Percentiles rank a stretch among this genome's conserved stretches.
phyloP scores from a whole-genome alignment of 2,888 invertebrate species.

The Heteromurus nitidus region DNA sequence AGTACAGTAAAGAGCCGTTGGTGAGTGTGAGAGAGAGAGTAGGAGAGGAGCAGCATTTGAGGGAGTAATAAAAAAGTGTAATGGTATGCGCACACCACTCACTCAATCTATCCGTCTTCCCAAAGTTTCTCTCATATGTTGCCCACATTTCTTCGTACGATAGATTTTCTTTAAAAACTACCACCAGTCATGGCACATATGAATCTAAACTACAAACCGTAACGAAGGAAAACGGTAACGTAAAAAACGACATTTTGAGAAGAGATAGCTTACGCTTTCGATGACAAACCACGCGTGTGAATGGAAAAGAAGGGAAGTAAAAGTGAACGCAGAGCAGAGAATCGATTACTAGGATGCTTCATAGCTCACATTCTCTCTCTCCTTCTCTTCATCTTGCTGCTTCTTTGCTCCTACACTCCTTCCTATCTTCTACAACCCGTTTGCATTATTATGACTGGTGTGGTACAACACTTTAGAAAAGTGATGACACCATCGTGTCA shows the following conservation, averaged over 20 bases:
- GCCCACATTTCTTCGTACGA: background rate
- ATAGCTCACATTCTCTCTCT: slow-evolving; percentile 36
- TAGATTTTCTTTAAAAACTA: slow-evolving; percentile 19
- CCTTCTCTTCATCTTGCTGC: too few species aligned
- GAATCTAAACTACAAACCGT: slow-evolving; percentile 20
- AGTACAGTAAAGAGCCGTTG: slow-evolving; percentile 10
- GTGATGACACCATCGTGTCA: slow-evolving; percentile 61
- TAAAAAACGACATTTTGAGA: slow-evolving; percentile 56
- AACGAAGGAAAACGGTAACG: slow-evolving; percentile 27
- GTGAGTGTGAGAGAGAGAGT: background rate
- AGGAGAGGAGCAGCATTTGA: slow-evolving; percentile 52
- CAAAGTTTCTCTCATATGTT: slow-evolving; percentile 32
- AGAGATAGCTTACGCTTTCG: slow-evolving; percentile 38
- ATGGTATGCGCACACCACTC: slow-evolving; percentile 64
- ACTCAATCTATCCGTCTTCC: slow-evolving; percentile 54
- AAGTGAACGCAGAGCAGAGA: slow-evolving; percentile 42
- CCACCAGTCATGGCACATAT: slow-evolving; percentile 7
- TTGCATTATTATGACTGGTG: slow-evolving; percentile 35
- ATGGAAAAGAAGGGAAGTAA: slow-evolving; percentile 21
- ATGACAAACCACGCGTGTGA: slow-evolving; percentile 49
- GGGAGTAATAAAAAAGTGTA: slow-evolving; percentile 63
- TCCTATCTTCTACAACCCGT: background rate
- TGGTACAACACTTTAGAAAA: slow-evolving; percentile 41
- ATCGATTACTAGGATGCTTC: slow-evolving; percentile 45
- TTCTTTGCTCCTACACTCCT: background rate